Base-by-base conservation (phyloP, 2,113 vertebrate species). In the Bucco capensis region DNA sequence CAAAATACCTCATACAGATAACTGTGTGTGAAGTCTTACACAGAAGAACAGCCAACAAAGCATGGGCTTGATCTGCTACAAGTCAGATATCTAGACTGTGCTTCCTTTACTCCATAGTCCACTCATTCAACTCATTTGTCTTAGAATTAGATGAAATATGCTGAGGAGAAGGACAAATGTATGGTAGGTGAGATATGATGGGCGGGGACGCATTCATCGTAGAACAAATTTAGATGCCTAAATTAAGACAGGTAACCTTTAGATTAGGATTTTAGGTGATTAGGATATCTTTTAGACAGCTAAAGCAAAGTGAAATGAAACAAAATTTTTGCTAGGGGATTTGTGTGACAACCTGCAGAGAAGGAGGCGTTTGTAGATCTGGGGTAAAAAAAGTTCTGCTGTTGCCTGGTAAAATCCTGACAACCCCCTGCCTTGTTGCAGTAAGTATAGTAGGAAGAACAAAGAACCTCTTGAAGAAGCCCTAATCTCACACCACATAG, bases 341-440 rank as follows among this genome's bases (percentile, higher is more conserved):
- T 92, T 89, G 27, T 67, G 51, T 4, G 21, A 90, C 83, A 83
- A 50, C 44, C 40, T 11, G 47, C 47, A 64, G 64, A 92, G 61
- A 88, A 79, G 37, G 30, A 69, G 7, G 38, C 19, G 76, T 91
- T 88, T 73, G 60, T 7, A 7, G 37, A 74, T 56, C 50, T 56
- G 51, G 72, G 58, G 19, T 54, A 9, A 88, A 84, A 92, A 61
- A 54, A 16, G 70, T 60, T 66, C 28, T 56, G 21, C 57, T 66
- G 50, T 86, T 76, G 60, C 50, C 58, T 79, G 47, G 58, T 42
- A 86, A 92, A 93, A 92, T 71, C 49, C 73, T 86, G 83, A 81
- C 77, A 79, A 65, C 61, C 19, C 30, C 37, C 37, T 89, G 71
- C 62, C 42, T 92, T 69, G 38, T 30, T 9, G 5, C 23, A 23